Base-by-base conservation (phyloP, 2,797 vertebrate genomes). In the Glyptemys insculpta region DNA sequence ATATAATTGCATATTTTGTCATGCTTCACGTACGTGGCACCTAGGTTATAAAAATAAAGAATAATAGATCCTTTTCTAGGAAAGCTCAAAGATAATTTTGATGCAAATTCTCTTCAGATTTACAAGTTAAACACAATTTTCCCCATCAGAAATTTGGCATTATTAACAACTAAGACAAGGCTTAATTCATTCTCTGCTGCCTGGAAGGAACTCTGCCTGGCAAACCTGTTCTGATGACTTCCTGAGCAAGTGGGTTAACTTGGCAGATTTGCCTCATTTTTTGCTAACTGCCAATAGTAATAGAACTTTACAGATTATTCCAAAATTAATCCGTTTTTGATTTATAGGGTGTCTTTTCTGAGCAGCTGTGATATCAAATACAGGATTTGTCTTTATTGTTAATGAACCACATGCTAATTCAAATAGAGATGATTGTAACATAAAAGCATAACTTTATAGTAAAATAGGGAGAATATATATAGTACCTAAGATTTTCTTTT, bases 191-290 rank as follows among this genome's bases (percentile, higher is more conserved):
- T 83, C 79, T 94, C 81, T 94, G 83, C 74, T 93, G 87, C 87
- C 85, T 94, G 88, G 89, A 80, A 94, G 72, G 85, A 96, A 94
- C 59, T 79, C 54, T 81, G 72, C 65, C 29, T 94, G 95, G 95
- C 92, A 94, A 88, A 89, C 94, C 83, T 87, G 89, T 96, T 94
- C 94, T 87, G 94, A 95, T 91, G 96, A 93, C 91, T 97, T 97
- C 94, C 96, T 94, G 89, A 92, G 53, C 62, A 81, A 97, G 57
- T 53, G 52, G 2, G 31, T 83, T 29, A 44, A 76, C 21, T 94
- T 94, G 94, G 79, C 6, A 12, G 72, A 47, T 94, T 94, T 87
- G 90, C 95, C 50, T 95, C 80, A 25, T 68, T 53, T 84, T 95
- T 57, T 84, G 52, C 57, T 68, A 82, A 91, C 12, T 81, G 93